A percentile compares a stretch with the other conserved stretches of the same genome.
phyloP scores from a whole-genome alignment of 1,140 invertebrate species.

The Caerostris extrusa region DNA sequence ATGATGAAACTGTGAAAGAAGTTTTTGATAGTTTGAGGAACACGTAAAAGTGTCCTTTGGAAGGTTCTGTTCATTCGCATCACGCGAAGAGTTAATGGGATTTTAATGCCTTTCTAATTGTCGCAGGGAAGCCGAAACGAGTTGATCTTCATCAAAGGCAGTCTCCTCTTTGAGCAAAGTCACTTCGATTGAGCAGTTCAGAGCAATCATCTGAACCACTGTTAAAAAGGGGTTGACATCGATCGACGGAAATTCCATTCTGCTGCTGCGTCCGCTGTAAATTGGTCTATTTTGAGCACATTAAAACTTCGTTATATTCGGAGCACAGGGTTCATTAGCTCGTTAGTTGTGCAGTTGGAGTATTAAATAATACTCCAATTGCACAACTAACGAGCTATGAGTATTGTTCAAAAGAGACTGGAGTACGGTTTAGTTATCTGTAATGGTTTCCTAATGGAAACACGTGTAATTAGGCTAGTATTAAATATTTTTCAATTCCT shows the following conservation, averaged over 20 bases:
- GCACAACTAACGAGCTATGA: not conserved
- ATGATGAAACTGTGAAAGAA: constrained; percentile 10
- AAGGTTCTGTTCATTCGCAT: not conserved
- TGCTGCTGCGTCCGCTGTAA: too few relatives aligned
- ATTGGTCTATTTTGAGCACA: too few relatives aligned
- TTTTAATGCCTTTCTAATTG: constrained; percentile 56
- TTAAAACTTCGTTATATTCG: too few relatives aligned
- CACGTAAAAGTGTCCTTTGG: constrained; percentile 35
- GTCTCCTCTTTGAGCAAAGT: not conserved
- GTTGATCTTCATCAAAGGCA: too few relatives aligned
- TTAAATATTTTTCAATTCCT: constrained; percentile 49
- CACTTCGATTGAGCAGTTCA: not conserved
- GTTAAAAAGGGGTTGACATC: too few relatives aligned
- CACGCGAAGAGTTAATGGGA: constrained; percentile 44
- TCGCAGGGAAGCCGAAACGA: constrained; percentile 1
- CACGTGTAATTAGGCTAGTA: too few relatives aligned
- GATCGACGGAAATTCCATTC: too few relatives aligned
- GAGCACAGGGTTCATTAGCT: too few relatives aligned
- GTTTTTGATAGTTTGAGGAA: not conserved
- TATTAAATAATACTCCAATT: not conserved
- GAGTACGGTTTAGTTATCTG: too few relatives aligned
- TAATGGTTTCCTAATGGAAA: too few relatives aligned
- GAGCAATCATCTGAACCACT: not conserved
- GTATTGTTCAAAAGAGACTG: too few relatives aligned
- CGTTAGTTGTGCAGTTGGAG: too few relatives aligned